These are phyloP conservation scores for Ptilonorhynchus violaceus DNA, from an alignment of 2,113 vertebrate species.

Conservation along the genomic window DNA sequence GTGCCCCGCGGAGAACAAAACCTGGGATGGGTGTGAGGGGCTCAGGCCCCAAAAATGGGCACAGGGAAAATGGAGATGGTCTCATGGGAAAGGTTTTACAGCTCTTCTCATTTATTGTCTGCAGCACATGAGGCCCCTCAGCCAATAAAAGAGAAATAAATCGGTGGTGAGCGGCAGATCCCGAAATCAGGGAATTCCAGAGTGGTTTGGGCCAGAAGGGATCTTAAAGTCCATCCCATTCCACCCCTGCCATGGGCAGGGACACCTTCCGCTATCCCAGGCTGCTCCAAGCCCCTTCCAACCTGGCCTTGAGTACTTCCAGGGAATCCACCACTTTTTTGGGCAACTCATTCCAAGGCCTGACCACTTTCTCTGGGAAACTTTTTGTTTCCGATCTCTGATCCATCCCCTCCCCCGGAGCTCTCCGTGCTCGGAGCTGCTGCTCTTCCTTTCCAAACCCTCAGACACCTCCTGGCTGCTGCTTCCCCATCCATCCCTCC, in stretches of 20 bases:
- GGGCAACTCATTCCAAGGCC: too few species aligned
- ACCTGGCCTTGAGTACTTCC: accelerated
- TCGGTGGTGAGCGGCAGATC: not conserved
- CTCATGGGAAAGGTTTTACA: not conserved
- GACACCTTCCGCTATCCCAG: not conserved
- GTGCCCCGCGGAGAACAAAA: not conserved
- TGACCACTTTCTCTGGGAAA: too few species aligned
- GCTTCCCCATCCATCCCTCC: not conserved
- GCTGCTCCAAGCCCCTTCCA: accelerated
- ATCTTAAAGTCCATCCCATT: accelerated
- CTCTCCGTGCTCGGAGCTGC: not conserved
- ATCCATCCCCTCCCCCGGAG: not conserved
- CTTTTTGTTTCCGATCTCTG: too few species aligned
- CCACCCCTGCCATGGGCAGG: not conserved
- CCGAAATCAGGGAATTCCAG: not conserved
- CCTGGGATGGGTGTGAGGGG: not conserved
- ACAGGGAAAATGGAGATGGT: not conserved
- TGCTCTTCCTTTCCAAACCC: not conserved
- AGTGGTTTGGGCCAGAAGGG: not conserved
- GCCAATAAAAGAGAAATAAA: not conserved
- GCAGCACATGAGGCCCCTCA: not conserved
- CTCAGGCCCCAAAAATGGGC: not conserved
- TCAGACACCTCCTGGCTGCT: not conserved
- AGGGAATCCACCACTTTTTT: not conserved
- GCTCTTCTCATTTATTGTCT: not conserved